Evolutionary conservation across 2,113 vertebrate genomes (phyloP).

Genomic region (Cisticola juncidis): DNA sequence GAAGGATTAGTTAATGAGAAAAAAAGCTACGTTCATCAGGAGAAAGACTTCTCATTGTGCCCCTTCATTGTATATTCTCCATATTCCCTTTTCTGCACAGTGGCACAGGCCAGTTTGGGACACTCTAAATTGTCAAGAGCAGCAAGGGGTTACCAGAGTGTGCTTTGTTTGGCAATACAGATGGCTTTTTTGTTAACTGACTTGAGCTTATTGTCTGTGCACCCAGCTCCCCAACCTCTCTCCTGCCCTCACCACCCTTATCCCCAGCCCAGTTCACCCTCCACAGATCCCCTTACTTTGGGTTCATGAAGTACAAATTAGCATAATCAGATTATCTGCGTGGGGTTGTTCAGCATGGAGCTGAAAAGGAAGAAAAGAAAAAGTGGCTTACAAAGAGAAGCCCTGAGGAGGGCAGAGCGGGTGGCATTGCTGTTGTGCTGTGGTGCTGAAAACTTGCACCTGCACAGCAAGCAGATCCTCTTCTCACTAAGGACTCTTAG

Average conservation of each 20-base stretch:
- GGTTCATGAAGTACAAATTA: conserved; percentile 98
- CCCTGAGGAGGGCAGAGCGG: conserved; percentile 64
- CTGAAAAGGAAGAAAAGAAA: conserved; percentile 80
- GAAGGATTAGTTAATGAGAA: background rate
- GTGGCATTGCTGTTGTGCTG: conserved; percentile 60
- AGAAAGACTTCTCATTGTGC: conserved; percentile 28
- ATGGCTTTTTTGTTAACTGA: conserved; percentile 68
- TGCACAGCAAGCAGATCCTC: conserved; percentile 81
- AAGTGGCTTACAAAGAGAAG: conserved; percentile 88
- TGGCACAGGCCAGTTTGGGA: conserved; percentile 27
- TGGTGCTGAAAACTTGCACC: conserved; percentile 85
- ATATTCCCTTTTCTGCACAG: background rate
- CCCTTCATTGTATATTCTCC: background rate
- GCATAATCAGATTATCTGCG: conserved; percentile 96
- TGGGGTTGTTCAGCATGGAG: conserved; percentile 75
- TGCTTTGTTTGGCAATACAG: conserved; percentile 70
- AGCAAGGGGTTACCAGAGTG: conserved; percentile 60
- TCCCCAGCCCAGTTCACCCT: conserved; percentile 55
- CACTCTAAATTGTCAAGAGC: conserved; percentile 73
- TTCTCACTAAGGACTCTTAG: conserved; percentile 79
- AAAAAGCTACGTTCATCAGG: background rate
- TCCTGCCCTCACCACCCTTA: conserved; percentile 14
- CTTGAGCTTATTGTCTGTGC: conserved; percentile 55
- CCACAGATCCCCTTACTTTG: conserved; percentile 77
- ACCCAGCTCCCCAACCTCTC: background rate